Base-by-base conservation (phyloP, 2,113 vertebrate genomes). In the Pardalotus punctatus region DNA sequence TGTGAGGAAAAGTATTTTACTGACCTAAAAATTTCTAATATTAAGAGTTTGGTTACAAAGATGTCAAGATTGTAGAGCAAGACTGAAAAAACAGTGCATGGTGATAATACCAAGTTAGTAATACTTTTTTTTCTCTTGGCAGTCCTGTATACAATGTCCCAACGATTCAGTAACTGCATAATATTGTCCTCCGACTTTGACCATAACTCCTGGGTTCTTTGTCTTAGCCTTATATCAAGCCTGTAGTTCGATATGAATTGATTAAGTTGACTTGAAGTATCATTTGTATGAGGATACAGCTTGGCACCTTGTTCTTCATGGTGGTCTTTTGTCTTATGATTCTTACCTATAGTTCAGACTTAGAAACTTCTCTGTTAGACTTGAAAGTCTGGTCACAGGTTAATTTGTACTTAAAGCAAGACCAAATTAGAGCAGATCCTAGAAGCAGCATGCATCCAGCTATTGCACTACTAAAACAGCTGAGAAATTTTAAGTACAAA, bases 101-200 rank as follows among this genome's bases (percentile, higher is more conserved):
- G 4, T 33, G 29, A n/a, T 73, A 73, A 21, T 29, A 21, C 9
- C 12, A 51, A 69, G 18, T 45, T 67, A 40, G 9, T 40, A 56
- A 72, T 18, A 3, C 9, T 6, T 47, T 36, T 38, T 40, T 64
- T 74, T 25, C 11, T 0, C 28, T 67, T 84, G 43, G 14, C 3
- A 6, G 42, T 38, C 9, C 17, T 48, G 17, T 57, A 11, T 72
- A 36, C 86, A 83, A 45, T 40, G 8, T 54, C 11, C 27, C 24
- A 43, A 2, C 0, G 0, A 7, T 80, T 76, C 3, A 11, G 9
- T 54, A 71, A 67, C 28, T 36, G 31, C 35, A 2, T 35, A 19
- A 21, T 66, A 54, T 4, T 70, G 35, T 43, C 11, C 6, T 81
- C n/a, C 58, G 31, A 2, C 64, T 84, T 21, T 45, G 31, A 2